phyloP scores from a whole-genome alignment of 2,888 invertebrate genomes.

The Mylabris sibirica region DNA sequence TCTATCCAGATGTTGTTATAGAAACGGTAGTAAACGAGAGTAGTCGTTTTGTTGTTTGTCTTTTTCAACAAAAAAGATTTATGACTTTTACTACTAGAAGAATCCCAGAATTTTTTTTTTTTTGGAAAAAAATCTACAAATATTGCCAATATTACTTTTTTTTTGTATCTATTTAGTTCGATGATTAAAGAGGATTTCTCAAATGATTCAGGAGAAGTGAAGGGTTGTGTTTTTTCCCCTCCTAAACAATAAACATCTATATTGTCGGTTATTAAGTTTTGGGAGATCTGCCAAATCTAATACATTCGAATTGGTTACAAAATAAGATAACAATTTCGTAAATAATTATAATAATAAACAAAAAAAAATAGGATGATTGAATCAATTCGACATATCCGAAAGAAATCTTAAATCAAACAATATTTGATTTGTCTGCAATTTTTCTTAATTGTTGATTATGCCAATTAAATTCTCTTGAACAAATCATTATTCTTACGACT shows the following conservation, averaged over 20 bases:
- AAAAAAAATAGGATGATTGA: neutral
- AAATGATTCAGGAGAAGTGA: neutral
- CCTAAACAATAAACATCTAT: neutral
- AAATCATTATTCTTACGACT: neutral
- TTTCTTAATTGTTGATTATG: too few relatives aligned
- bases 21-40: neutral
- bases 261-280: neutral
- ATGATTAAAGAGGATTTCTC: neutral
- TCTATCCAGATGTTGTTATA: constrained; percentile 5
- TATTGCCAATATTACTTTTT: neutral
- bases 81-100: neutral
- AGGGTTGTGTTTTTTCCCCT: neutral
- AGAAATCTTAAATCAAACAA: neutral
- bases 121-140: neutral
- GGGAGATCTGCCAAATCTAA: neutral
- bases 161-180: neutral
- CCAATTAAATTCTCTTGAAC: too few relatives aligned
- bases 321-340: neutral
- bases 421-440: too few relatives aligned
- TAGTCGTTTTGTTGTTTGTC: constrained; percentile 1
- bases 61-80: constrained; percentile 1
- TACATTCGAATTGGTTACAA: neutral
- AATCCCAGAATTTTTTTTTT: neutral
- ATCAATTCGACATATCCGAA: neutral
- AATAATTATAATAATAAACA: neutral